Base-by-base conservation (phyloP, 2,797 vertebrate species). In the Arvicola amphibius region DNA sequence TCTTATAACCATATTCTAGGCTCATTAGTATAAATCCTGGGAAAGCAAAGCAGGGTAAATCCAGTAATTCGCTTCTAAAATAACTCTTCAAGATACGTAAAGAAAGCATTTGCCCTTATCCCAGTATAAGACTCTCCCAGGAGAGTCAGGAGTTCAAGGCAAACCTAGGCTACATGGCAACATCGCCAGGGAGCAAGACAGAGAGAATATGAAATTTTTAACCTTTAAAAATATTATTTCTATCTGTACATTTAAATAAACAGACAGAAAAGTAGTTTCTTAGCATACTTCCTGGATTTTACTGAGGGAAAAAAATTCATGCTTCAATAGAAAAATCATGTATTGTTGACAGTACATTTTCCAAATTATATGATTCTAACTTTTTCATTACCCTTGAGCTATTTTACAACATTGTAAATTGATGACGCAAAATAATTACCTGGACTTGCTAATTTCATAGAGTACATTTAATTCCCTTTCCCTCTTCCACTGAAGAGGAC, bases 1-100 rank as follows among this genome's bases (percentile, higher is more conserved):
- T 79, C 84, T 51, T 61, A 48, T n/a, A 88, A 88, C 80, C n/a
- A 65, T 25, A 90, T 23, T 96, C 93, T 79, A 85, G 69, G 83
- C 48, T 74, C 40, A 81, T 78, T 92, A 86, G 88, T 37, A 76
- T 48, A 92, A n/a, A 73, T 61, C 43, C 40, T 65, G 46, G 34
- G 43, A 91, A 97, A 94, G 12, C 6, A 76, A n/a, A n/a, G 67
- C 2, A 73, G 51, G 48, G 21, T 84, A 87, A 88, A 17, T 90
- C 83, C 34, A 94, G 23, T 77, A 71, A 90, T 84, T 95, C 4
- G 56, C 94, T 97, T 97, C 21, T 91, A 92, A 96, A 94, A 97
- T 95, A 96, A 87, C 74, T 96, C 93, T 97, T 97, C 19, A 78
- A 78, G 43, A 37, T 51, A 67, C 46, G 53, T 27, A 19, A 95